Base-by-base conservation (phyloP, 2,888 invertebrate species). In the Synergus umbraculus region DNA sequence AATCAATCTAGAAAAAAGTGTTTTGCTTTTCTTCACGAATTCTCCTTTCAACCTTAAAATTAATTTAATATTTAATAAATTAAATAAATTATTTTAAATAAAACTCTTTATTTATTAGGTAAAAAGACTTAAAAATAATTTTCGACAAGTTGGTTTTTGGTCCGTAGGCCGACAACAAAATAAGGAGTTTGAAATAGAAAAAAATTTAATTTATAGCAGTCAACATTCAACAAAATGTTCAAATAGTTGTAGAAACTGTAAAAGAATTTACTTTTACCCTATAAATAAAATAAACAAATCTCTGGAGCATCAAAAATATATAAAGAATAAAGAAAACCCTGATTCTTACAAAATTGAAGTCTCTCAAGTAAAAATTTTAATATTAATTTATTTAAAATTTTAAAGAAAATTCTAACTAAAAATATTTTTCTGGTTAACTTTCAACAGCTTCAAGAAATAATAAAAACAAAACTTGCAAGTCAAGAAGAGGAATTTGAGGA, bases 371-470 rank as follows among this genome's bases (percentile, higher is more conserved):
- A 58, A n/a, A 18, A 0, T 12, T 13, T 58, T n/a, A 58, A 8
- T 37, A 4, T 3, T 3, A 37, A 37, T 37, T 37, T 37, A 37
- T 37, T 2, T 4, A 4, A 37, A 37, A 37, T 37, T 37, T 4
- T 37, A 37, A 37, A n/a, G n/a, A 7, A 15, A 5, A n/a, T n/a
- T 13, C n/a, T 58, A 58, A 7, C 15, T 58, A 7, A 58, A 58
- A 58, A n/a, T 58, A 13, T 58, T 58, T 22, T 10, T 76, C 44
- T 54, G 54, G 0, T 15, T 49, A 18, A 76, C 49, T 54, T 41
- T 76, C 29, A n/a, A 76, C 29, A 41, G 60, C 76, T 29, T 29
- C 60, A 18, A 76, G n/a, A 58, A 76, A 29, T 58, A 60, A 60
- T 41, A 3, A 9, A 15, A 29, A 29, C n/a, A 13, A 54, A 29